Percentiles rank a stretch among this genome's conserved stretches.
phyloP scores from a whole-genome alignment of 2,113 vertebrate species.

The Anthoscopus minutus region DNA sequence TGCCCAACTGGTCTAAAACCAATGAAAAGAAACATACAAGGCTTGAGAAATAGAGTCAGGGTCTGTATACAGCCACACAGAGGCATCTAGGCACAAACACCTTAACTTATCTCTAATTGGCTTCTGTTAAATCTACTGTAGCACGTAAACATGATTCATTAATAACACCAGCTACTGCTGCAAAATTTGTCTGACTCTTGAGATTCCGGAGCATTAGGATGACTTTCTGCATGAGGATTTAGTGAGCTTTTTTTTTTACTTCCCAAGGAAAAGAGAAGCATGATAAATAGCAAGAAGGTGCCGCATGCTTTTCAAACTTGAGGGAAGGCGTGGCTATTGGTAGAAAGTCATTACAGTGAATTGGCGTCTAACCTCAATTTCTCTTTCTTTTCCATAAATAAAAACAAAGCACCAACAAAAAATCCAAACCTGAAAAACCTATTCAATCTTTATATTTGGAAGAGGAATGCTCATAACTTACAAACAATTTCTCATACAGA shows the following conservation, averaged over 20 bases:
- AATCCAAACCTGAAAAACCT: neutral
- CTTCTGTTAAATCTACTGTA: neutral
- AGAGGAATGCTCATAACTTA: neutral
- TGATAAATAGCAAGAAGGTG: neutral
- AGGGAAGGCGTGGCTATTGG: neutral
- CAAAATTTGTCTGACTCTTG: neutral
- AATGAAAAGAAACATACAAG: neutral
- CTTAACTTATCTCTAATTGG: neutral
- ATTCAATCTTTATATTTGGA: neutral
- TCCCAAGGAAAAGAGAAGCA: neutral
- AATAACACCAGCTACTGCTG: neutral
- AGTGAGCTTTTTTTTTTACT: neutral
- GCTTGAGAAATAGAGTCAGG: neutral
- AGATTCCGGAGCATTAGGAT: neutral
- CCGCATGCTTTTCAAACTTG: neutral
- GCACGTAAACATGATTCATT: neutral
- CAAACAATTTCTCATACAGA: neutral
- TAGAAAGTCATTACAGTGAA: neutral
- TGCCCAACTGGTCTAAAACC: neutral
- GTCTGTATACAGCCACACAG: neutral
- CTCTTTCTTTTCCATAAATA: neutral
- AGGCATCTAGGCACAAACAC: neutral
- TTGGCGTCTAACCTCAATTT: neutral
- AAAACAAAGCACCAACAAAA: neutral
- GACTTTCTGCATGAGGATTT: neutral